Percentiles rank a stretch among this genome's conserved stretches.
phyloP scores from a whole-genome alignment of 2,888 invertebrate genomes.

The Gortyna flavago region DNA sequence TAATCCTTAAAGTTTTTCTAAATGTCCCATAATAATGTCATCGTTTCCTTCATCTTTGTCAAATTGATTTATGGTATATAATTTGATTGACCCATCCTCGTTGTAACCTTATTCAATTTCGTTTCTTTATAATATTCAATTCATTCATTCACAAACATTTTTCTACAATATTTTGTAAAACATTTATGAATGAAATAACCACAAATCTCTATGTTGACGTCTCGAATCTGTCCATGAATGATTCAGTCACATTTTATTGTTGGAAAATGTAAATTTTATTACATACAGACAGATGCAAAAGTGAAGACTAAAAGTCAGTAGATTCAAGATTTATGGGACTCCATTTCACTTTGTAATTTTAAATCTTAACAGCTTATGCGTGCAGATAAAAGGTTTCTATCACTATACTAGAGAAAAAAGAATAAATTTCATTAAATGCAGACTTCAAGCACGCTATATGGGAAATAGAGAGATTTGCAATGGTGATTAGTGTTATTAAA shows the following conservation, averaged over 20 bases:
- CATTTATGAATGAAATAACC: constrained; percentile 56
- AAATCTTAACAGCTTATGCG: constrained; percentile 19
- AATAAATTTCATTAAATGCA: neutral
- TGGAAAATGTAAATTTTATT: constrained; percentile 67
- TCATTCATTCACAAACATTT: constrained; percentile 10
- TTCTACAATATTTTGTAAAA: constrained; percentile 25
- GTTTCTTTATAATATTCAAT: constrained; percentile 40
- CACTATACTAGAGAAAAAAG: neutral
- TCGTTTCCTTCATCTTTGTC: neutral
- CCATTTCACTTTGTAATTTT: constrained; percentile 59
- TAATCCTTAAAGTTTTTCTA: neutral
- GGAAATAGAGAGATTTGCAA: neutral
- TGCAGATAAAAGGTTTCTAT: constrained; percentile 5
- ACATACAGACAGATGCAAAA: constrained; percentile 60
- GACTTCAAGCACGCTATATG: neutral
- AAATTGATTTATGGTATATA: constrained; percentile 30
- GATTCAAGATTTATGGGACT: constrained; percentile 59
- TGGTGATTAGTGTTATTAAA: neutral
- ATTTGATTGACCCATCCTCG: constrained; percentile 49
- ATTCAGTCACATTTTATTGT: constrained; percentile 66
- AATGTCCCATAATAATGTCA: neutral
- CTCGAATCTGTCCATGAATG: constrained; percentile 59
- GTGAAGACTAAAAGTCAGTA: constrained; percentile 50
- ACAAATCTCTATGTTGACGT: constrained; percentile 59
- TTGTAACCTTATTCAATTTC: constrained; percentile 37